Base-by-base conservation (phyloP, 2,888 invertebrate genomes). In the Alsophila aescularia region DNA sequence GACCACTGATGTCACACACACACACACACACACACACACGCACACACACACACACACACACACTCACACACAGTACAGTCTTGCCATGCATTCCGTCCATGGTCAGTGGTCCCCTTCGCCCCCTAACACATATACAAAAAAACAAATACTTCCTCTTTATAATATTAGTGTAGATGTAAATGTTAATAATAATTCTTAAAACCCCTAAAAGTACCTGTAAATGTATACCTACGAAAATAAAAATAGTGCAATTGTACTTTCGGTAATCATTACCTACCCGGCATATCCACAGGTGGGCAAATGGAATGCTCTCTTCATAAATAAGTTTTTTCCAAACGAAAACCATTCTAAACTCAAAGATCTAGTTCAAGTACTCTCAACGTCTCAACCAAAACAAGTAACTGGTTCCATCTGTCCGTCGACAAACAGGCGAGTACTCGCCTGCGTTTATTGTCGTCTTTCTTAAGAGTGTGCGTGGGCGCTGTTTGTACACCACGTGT, bases 321-420 rank as follows among this genome's bases (percentile, higher is more conserved):
- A 35, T 36, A 24, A 35, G 36, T n/a, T 42, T 50, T 50, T 42
- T 50, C 48, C 18, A 13, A 42, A 36, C 21, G 10, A 21, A 43
- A 43, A 36, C 16, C 35, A 27, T 32, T 34, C 43, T 13, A 44
- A 43, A 32, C 37, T 40, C 32, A 31, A 31, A 36, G 42, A 53
- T 52, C 42, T 48, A 49, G 48, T 49, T 54, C 53, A 43, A 54
- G 48, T 43, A 14, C 15, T 27, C 37, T 43, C 31, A 43, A 39
- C 40, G 12, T 16, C 37, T 39, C 31, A 49, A 39, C 40, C 29
- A 43, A 39, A 48, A 54, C 53, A 54, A 49, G 27, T 37, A 53
- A 54, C 53, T 34, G 48, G 53, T 54, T 42, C 53, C 53, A 54
- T 43, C 48, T 49, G 53, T 48, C 42, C 21, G 13, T 13, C 12